Evolutionary conservation across 2,888 invertebrate genomes (phyloP), one percentile per base, ranked within the genome.

Genomic region (Labia minor): DNA sequence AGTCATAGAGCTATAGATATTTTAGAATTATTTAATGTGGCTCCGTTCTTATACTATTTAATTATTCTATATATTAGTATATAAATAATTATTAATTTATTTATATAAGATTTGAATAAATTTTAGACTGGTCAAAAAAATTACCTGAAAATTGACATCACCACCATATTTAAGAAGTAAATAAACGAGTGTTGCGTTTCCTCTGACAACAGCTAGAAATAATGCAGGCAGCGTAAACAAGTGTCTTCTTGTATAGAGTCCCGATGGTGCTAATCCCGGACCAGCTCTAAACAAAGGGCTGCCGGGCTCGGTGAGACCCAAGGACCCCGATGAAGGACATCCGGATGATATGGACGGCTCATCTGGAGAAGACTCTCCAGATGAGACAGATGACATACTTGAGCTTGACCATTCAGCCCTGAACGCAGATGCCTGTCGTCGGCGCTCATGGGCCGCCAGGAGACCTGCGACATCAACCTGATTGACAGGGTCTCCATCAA

Each of bases 151-250:
- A 72, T 81, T 76, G 62, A 75, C 74, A 63, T 74, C 72, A 1
- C 83, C 84, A 37, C 83, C 84, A 73, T 81, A 80, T 69, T 81
- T 80, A 64, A 84, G 78, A 19, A 84, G 76, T 8, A 83, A 74
- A 49, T 80, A 78, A 19, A 82, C 79, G 65, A 82, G 78, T 64
- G 80, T 78, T 18, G 81, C 77, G 70, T 80, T 80, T 49, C 81
- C 81, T 21, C 79, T 77, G 49, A 80, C 79, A 4, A 83, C 82
- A 1, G 84, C 83, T 64, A 83, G 76, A 70, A 81, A 84, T 37
- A 85, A 74, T n/a, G 84, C 83, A 1, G 83, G 83, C 66, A 84
- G 75, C 11, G 79, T 78, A 72, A 81, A 79, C 26, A 85, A 75
- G 68, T 80, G 78, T 8, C 80, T 80, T 26, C 80, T 77, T 10